Evolutionary conservation across 2,113 vertebrate genomes (phyloP), one percentile per base, ranked within the genome.

Genomic region (Crypturellus undulatus): DNA sequence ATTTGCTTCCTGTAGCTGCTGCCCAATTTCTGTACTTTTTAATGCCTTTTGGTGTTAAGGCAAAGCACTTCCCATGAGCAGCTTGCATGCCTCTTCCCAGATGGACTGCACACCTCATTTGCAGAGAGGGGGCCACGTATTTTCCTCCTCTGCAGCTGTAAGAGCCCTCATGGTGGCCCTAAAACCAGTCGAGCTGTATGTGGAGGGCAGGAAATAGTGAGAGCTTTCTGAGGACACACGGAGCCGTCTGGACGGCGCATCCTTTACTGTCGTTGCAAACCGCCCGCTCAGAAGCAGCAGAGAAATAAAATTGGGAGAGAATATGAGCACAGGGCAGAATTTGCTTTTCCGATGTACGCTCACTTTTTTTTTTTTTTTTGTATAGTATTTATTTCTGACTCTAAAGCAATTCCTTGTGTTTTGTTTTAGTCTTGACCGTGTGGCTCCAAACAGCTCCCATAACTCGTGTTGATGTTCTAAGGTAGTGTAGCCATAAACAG

Each of bases 1-100:
- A 43, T 17, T 81, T 34, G 45, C 56, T 36, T 89, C 79, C 76
- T 71, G 60, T 95, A 94, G 90, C 89, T 92, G 92, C 94, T 96
- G 96, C 91, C 95, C 93, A 93, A 96, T 92, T 91, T 87, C 84
- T 87, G 68, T 84, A 88, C 94, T 96, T 97, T 96, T 95, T 54
- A 96, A 96, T 95, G 96, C 96, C 93, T 96, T 89, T 86, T 90
- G 14, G 9, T 90, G 90, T 95, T 96, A 93, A 0, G 8, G 80
- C 84, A 88, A 79, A 92, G 60, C 22, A 36, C 89, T 94, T 88
- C 69, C 91, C 79, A 47, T 21, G 67, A 88, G 54, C 91, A 54
- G 71, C 94, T 87, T 69, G 51, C 84, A 76, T 94, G 71, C 79
- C 89, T 38, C 60, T 91, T 79, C 92, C 90, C 92, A 94, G 87